Evolutionary conservation across 2,888 invertebrate genomes (phyloP), one percentile per base, ranked within the genome.

Genomic region (Oxyteleia sp.): DNA sequence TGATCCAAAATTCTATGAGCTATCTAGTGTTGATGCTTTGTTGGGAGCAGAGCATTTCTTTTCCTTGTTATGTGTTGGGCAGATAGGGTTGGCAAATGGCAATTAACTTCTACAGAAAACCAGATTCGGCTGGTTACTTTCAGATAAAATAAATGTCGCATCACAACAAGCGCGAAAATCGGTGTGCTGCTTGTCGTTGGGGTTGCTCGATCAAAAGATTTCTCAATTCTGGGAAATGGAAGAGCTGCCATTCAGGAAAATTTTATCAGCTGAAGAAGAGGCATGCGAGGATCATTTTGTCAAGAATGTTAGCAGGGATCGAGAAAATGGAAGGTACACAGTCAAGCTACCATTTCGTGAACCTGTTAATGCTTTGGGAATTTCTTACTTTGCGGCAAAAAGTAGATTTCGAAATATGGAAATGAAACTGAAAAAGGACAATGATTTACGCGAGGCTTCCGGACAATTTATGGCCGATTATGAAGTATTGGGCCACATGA

Each of bases 171-270:
- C n/a, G 10, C 4, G 13, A 4, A 7, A n/a, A n/a, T n/a, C 20
- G 26, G 51, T 64, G 4, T 51, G 43, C 29, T 55, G 55, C 7
- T n/a, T 68, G 2, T 68, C 71, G 35, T 10, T 43, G 49, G 53
- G 16, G 16, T 35, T 41, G 16, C 51, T 76, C 4, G 68, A 68
- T 1, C 2, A n/a, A 1, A 49, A 38, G 7, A 5, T 66, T 4
- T 26, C 49, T 5, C 47, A 43, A 38, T 87, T 88, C 82, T 88
- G 87, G 89, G 69, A 85, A 66, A 45, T 87, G 7, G 88, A 90
- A 72, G 87, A 87, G 64, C 15, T 84, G 26, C 76, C 84, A 29
- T 5, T 18, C 15, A 61, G 45, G 20, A 66, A 75, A 20, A 29
- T 69, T 26, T 53, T 76, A 16, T 85, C 87, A 43, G 85, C 88